Evolutionary conservation across 2,797 vertebrate genomes (phyloP).

Genomic region (Ctenosaura bakeri): DNA sequence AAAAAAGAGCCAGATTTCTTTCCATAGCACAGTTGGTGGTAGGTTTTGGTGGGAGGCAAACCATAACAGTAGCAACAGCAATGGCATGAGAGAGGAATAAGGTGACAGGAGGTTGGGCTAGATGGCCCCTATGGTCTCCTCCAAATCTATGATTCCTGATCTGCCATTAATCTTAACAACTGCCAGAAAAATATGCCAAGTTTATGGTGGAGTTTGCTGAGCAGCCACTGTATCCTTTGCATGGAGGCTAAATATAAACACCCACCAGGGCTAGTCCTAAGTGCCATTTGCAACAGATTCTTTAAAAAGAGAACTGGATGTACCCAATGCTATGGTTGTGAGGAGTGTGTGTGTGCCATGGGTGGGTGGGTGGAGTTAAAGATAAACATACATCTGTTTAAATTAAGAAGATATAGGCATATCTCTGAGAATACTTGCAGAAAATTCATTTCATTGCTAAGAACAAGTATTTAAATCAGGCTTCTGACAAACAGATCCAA

Average conservation of each 20-base stretch:
- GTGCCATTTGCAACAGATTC: not conserved
- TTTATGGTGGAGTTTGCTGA: not conserved
- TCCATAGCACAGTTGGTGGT: not conserved
- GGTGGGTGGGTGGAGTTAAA: not conserved
- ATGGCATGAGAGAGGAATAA: not conserved
- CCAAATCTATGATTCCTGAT: not conserved
- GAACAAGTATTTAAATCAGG: slow-evolving; percentile 10
- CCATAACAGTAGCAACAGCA: not conserved
- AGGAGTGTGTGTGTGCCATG: too few relatives aligned
- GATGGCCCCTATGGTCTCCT: too few relatives aligned
- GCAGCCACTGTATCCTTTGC: not conserved
- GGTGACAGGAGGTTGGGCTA: too few relatives aligned
- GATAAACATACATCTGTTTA: not conserved
- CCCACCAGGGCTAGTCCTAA: not conserved
- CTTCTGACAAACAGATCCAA: slow-evolving; percentile 34
- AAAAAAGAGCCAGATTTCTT: not conserved
- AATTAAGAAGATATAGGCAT: not conserved
- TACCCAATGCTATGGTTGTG: not conserved
- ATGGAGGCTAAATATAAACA: not conserved
- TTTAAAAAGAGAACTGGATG: not conserved
- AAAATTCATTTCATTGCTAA: slow-evolving; percentile 13
- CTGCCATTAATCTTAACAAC: not conserved
- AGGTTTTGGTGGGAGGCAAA: not conserved
- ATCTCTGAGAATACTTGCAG: not conserved
- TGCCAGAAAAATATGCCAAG: not conserved